These are phyloP conservation scores for Pristionchus fissidentatus DNA, from an alignment of 2,888 invertebrate species.

Conservation along the genomic window DNA sequence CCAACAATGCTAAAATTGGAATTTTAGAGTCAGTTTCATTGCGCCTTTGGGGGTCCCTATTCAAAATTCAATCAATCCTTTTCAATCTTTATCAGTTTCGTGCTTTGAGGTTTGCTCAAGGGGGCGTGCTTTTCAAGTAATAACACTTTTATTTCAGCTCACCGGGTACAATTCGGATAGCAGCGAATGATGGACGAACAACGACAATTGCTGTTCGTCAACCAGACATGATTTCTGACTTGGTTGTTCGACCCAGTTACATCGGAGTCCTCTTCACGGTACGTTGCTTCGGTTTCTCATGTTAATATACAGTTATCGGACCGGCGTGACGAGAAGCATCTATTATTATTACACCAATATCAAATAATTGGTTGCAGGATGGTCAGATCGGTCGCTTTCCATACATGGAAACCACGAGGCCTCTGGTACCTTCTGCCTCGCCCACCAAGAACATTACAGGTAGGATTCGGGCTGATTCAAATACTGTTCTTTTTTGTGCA, in stretches of 20 bases:
- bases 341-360: neutral
- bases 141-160: too few species aligned
- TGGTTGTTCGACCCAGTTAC: slow-evolving; percentile 61
- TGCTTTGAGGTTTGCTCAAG: too few species aligned
- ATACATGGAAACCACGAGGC: slow-evolving; percentile 51
- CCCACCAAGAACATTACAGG: neutral
- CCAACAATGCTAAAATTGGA: too few species aligned
- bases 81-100: too few species aligned
- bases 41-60: too few species aligned
- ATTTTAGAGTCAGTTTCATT: too few species aligned
- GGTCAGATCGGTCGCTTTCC: slow-evolving; percentile 56
- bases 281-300: neutral
- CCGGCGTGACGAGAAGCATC: too few species aligned
- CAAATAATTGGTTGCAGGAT: slow-evolving; percentile 51
- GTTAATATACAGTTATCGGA: neutral
- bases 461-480: neutral
- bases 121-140: too few species aligned
- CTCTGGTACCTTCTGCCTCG: slow-evolving; percentile 4
- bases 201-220: slow-evolving; percentile 40
- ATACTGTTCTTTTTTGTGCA: too few species aligned
- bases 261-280: slow-evolving; percentile 64
- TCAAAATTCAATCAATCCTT: too few species aligned
- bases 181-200: slow-evolving; percentile 46
- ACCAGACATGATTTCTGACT: slow-evolving; percentile 56
- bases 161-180: too few species aligned